Percentiles rank a stretch among this genome's conserved stretches.
Evolutionary conservation across 2,888 invertebrate species (phyloP).

Genomic region (Hirtodrosophila alboralis): DNA sequence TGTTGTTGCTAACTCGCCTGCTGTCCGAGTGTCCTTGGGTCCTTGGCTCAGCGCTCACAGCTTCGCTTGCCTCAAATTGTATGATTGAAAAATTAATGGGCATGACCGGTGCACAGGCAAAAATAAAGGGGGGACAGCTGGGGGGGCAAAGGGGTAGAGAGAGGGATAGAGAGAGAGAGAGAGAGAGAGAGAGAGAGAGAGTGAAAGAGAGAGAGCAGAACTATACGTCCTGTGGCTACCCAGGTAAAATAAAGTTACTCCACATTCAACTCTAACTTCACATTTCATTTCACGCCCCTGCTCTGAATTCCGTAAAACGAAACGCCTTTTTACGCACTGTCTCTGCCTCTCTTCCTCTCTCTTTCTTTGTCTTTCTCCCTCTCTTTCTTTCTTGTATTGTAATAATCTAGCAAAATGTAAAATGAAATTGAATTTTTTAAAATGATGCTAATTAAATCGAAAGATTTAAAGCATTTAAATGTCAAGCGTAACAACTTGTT

Average conservation of each 20-base stretch:
- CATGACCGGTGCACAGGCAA: constrained; percentile 42
- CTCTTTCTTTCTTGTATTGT: constrained; percentile 35
- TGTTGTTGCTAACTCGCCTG: constrained; percentile 18
- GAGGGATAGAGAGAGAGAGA: neutral
- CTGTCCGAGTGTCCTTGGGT: constrained; percentile 21
- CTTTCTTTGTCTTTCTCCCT: neutral
- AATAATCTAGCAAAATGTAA: constrained; percentile 62
- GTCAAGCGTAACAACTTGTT: constrained; percentile 26
- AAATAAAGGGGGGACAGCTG: neutral
- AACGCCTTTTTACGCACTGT: constrained; percentile 42
- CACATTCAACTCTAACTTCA: neutral
- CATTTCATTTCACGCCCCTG: constrained; percentile 2
- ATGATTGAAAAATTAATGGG: constrained; percentile 82
- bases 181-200: neutral
- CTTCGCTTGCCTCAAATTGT: constrained; percentile 65
- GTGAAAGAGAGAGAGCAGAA: neutral
- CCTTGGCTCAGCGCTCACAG: constrained; percentile 16
- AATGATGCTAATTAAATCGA: constrained; percentile 73
- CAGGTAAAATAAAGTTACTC: constrained; percentile 33
- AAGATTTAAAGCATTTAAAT: constrained; percentile 67
- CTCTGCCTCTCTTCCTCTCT: constrained; percentile 4
- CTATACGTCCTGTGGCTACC: constrained; percentile 37
- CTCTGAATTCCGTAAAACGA: too few relatives aligned
- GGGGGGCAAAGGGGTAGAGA: neutral
- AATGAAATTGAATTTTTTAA: constrained; percentile 72